These are phyloP conservation scores for Heliocidaris tuberculata DNA, from an alignment of 35 echinoderm and acorn worm genomes.

Conservation along the genomic window DNA sequence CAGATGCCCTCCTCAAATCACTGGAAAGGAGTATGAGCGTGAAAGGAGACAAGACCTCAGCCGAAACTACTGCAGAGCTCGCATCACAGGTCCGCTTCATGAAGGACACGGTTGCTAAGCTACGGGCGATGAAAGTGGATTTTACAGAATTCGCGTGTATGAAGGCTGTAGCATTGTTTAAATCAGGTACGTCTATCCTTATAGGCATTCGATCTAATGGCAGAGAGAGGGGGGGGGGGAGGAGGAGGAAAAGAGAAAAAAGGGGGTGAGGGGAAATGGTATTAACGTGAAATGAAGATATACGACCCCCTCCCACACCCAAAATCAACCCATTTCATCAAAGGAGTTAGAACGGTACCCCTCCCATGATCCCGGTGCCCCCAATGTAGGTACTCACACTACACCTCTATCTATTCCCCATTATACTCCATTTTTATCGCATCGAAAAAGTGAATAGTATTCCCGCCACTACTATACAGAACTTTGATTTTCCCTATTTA, in stretches of 20 bases:
- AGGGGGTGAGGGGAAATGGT: neutral
- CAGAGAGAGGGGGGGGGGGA: neutral
- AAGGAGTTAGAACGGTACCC: too few species aligned
- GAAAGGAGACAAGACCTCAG: slow-evolving; percentile 46
- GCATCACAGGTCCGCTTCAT: slow-evolving; percentile 69
- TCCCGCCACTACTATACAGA: too few species aligned
- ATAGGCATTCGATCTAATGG: neutral
- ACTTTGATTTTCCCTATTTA: too few species aligned
- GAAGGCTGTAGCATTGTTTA: slow-evolving; percentile 93
- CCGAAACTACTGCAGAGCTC: slow-evolving; percentile 56
- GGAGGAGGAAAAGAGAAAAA: neutral
- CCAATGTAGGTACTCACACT: too few species aligned
- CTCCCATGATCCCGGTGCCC: too few species aligned
- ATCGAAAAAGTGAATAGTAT: too few species aligned
- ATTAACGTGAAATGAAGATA: neutral
- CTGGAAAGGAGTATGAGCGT: slow-evolving; percentile 48
- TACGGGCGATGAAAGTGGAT: slow-evolving; percentile 78
- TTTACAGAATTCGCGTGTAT: slow-evolving; percentile 95
- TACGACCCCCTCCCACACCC: neutral
- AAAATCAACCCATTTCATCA: too few species aligned
- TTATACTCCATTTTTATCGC: too few species aligned
- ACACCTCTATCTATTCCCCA: too few species aligned
- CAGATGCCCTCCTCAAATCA: slow-evolving; percentile 56
- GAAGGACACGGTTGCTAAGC: slow-evolving; percentile 70
- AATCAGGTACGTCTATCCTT: slow-evolving; percentile 63